phyloP scores from a whole-genome alignment of 2,888 invertebrate species.

The Trachelus stipa region DNA sequence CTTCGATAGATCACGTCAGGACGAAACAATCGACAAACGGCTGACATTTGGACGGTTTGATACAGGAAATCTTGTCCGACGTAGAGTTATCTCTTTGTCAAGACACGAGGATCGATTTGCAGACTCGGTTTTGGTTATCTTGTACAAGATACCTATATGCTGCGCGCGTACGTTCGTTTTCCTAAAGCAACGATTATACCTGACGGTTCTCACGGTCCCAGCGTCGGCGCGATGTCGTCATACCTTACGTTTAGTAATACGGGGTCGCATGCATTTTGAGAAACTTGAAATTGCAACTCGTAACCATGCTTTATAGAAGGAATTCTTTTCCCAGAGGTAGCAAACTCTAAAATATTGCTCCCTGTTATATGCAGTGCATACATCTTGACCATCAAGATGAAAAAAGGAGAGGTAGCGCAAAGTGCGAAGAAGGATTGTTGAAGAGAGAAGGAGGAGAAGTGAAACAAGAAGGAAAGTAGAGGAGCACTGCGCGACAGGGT shows the following conservation, averaged over 20 bases:
- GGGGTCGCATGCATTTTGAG: constrained; percentile 37
- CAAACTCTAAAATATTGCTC: constrained; percentile 57
- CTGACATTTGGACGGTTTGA: background rate
- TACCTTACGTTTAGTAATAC: constrained; percentile 17
- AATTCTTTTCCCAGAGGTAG: constrained; percentile 33
- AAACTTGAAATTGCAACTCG: constrained; percentile 58
- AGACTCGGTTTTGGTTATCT: background rate
- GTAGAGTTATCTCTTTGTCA: background rate
- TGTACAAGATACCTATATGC: background rate
- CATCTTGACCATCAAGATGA: constrained; percentile 36
- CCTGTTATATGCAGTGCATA: constrained; percentile 49
- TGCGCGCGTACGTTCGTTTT: background rate
- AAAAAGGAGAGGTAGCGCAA: constrained; percentile 4
- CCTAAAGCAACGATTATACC: background rate
- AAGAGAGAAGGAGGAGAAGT: background rate
- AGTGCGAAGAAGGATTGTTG: constrained; percentile 11
- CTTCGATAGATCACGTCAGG: constrained; percentile 18
- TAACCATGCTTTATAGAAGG: constrained; percentile 54
- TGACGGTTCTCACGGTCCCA: background rate
- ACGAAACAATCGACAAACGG: constrained; percentile 11
- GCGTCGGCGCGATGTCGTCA: constrained; percentile 7
- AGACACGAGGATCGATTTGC: background rate
- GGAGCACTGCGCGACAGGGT: constrained; percentile 11
- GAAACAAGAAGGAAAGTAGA: constrained; percentile 6
- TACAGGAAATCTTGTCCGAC: background rate